Evolutionary conservation across 2,113 vertebrate genomes (phyloP).

Genomic region (Lanius ludovicianus): DNA sequence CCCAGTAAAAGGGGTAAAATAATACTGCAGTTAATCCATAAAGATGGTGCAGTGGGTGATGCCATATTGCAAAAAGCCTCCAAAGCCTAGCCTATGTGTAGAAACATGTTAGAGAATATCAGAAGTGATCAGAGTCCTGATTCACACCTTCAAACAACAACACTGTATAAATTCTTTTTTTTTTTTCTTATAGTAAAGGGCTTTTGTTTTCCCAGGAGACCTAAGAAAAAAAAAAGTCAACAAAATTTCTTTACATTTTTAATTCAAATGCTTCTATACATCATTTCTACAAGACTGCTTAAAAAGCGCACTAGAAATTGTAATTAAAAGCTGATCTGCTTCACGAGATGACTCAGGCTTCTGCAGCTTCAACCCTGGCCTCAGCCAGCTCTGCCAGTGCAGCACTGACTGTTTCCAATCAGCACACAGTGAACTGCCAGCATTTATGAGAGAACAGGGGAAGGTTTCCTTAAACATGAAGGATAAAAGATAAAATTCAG

Average conservation of each 20-base stretch:
- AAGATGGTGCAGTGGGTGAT: neutral
- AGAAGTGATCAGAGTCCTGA: neutral
- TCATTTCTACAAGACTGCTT: conserved; percentile 17
- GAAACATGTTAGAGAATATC: neutral
- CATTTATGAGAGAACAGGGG: neutral
- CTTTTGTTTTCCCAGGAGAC: conserved; percentile 5
- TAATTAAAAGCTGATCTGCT: conserved; percentile 54
- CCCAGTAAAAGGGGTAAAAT: neutral
- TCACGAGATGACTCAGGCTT: neutral
- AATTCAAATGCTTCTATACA: conserved; percentile 36
- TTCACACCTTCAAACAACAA: neutral
- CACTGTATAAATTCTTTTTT: neutral
- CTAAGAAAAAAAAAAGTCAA: neutral
- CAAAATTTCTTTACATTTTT: conserved; percentile 22
- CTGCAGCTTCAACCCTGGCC: conserved; percentile 29
- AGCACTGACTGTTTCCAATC: neutral
- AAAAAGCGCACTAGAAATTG: conserved; percentile 20
- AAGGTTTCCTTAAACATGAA: neutral
- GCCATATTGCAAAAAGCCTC: neutral
- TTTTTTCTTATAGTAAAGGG: neutral
- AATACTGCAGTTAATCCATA: neutral
- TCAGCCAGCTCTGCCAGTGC: neutral
- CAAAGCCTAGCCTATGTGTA: neutral
- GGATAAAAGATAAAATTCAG: neutral
- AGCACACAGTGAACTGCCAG: neutral